A percentile compares a stretch with the other conserved stretches of the same genome.
Conservation (phyloP, 1,140 invertebrate genomes). For the Bombus polaris region DNA sequence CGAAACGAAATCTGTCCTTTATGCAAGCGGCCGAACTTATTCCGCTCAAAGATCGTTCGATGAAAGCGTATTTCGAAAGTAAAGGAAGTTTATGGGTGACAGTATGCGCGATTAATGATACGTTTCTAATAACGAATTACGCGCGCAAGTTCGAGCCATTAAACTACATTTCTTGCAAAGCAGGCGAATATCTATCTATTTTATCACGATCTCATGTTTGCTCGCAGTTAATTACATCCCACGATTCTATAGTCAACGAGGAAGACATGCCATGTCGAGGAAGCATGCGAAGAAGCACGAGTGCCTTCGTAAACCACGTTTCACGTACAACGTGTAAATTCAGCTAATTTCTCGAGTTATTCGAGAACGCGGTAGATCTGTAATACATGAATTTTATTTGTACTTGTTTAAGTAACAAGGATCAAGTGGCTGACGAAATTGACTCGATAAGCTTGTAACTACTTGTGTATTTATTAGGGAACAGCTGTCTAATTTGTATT, state of each 20-base stretch:
- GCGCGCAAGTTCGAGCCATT: background rate
- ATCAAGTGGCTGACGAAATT: background rate
- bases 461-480: no score
- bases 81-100: background rate
- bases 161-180: background rate
- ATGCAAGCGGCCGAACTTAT: background rate
- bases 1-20: background rate
- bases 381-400: background rate
- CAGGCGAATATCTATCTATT: background rate
- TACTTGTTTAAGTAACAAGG: background rate
- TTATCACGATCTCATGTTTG: conserved; percentile 11
- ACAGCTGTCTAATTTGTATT: no score
- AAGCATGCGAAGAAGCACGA: background rate
- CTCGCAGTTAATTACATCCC: background rate
- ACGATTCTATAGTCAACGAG: background rate
- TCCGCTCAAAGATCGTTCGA: background rate
- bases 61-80: background rate
- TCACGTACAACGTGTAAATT: background rate
- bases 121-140: conserved; percentile 10
- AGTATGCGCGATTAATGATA: background rate
- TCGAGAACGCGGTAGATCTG: background rate
- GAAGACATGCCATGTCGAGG: background rate
- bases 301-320: background rate
- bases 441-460: no score
- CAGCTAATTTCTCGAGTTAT: background rate